Conservation (phyloP, 2,888 invertebrate genomes). For the Escarpia spicata region DNA sequence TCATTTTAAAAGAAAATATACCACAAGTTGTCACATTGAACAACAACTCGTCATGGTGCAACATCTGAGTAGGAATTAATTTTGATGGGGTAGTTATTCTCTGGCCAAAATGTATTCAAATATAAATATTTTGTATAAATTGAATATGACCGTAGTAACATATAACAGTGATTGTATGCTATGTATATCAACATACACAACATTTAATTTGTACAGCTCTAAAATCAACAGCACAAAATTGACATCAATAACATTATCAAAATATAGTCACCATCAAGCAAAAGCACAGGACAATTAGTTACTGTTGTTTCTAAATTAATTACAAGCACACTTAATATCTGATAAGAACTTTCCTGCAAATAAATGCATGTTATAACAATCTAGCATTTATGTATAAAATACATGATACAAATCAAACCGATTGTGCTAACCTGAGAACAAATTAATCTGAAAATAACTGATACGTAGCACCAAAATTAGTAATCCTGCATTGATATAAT, state of each 20-base stretch:
- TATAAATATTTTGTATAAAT: background rate
- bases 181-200: background rate
- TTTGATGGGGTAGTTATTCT: background rate
- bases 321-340: background rate
- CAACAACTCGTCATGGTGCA: background rate
- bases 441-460: background rate
- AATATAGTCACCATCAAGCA: slow-evolving; percentile 16
- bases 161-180: background rate
- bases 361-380: slow-evolving; percentile 6
- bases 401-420: background rate
- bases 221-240: background rate
- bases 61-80: background rate
- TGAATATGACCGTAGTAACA: background rate
- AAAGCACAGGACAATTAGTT: background rate
- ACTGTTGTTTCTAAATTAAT: background rate
- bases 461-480: slow-evolving; percentile 16
- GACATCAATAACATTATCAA: background rate
- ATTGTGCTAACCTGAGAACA: background rate
- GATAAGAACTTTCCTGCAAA: background rate
- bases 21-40: too few species aligned
- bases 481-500: background rate
- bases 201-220: background rate
- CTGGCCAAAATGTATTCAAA: background rate
- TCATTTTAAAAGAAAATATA: too few species aligned
- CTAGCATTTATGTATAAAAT: background rate